Base-by-base conservation (phyloP, 2,888 invertebrate species). In the Dorcus parallelipipedus region DNA sequence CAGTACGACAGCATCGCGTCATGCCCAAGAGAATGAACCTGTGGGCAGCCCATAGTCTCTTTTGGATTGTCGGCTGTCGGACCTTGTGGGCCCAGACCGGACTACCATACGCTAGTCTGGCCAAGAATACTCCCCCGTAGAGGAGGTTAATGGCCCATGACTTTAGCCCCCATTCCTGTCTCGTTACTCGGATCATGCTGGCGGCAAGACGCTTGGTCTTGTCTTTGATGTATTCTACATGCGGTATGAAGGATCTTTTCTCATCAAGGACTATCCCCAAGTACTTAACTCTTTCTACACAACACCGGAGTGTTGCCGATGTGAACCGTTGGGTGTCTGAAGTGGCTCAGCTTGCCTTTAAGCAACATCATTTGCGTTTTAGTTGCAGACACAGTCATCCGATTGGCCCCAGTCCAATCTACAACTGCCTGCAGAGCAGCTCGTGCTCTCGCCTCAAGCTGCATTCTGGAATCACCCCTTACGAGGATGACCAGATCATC, bases 311-410 rank as follows among this genome's bases (percentile, higher is more conserved):
- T 5, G 43, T 48, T 8, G 53, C 26, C 43, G 23, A 9, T 10
- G 17, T 26, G 26, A 26, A 26, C n/a, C n/a, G 42, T 42, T 7
- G 42, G 42, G 14, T 8, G 42, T 10, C 42, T 2, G 14, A 3
- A 6, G 3, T 6, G 10, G 14, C 10, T 47, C 9, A 53, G 17
- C 3, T 45, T 45, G 3, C 43, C 45, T 10, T 45, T 53, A 9
- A 53, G 20, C 47, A 53, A 33, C 10, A 41, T 53, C 53, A 53
- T 53, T 5, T 8, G 9, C 4, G 53, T 45, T 14, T 53, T 53
- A 2, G 9, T 41, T 1, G 23, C 7, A 3, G 45, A 53, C 3
- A 53, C 40, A 2, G 42, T 2, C 42, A 53, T 23, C n/a, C 45
- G 42, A 6, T 53, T 53, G 20, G 4, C 38, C 10, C 5, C 14